These are phyloP conservation scores for Hydrotaea diabolus DNA, from an alignment of 2,888 invertebrate genomes.

Conservation along the genomic window DNA sequence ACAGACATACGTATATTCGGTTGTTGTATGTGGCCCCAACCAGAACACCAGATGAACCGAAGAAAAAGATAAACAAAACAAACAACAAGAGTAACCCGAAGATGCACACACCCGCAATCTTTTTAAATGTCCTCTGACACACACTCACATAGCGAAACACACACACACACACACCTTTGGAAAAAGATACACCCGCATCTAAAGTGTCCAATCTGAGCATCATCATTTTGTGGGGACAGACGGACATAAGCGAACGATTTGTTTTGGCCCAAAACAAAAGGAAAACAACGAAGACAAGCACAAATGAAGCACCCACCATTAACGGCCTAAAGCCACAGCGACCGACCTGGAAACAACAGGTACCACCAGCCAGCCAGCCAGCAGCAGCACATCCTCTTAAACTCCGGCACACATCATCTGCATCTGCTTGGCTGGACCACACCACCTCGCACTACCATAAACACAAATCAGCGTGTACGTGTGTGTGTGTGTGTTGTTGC, in stretches of 20 bases:
- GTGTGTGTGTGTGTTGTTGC: not conserved
- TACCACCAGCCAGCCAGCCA: conserved; percentile 33
- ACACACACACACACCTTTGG: not conserved
- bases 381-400: conserved; percentile 16
- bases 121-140: conserved; percentile 57
- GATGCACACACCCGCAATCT: conserved; percentile 67
- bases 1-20: no score
- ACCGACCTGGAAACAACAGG: conserved; percentile 51
- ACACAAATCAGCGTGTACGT: not conserved
- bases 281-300: not conserved
- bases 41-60: conserved; percentile 34
- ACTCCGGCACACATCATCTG: conserved; percentile 7
- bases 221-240: conserved; percentile 29
- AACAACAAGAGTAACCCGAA: conserved; percentile 50
- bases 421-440: not conserved
- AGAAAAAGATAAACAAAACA: conserved; percentile 13
- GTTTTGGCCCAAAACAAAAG: conserved; percentile 16
- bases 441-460: not conserved
- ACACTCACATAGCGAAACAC: conserved; percentile 19
- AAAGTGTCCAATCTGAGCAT: conserved; percentile 15
- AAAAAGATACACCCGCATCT: not conserved
- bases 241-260: not conserved
- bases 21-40: conserved; percentile 45
- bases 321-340: conserved; percentile 12
- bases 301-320: not conserved